Conservation (phyloP, 2,888 invertebrate species). For the Drosophila quinaria region DNA sequence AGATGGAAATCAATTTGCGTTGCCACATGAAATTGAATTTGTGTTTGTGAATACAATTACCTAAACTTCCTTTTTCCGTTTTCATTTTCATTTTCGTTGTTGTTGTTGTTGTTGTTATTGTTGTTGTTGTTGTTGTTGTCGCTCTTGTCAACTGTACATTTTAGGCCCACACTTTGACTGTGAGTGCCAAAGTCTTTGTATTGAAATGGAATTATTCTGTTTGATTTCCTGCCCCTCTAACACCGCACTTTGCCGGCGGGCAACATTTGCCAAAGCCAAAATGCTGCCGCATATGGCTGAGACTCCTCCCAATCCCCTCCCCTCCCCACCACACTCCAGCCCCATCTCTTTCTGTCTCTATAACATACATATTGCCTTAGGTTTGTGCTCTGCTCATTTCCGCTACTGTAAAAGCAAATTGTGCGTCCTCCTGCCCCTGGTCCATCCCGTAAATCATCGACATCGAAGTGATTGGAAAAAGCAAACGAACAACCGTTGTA, state of each 20-base stretch:
- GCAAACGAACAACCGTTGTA: conserved; percentile 16
- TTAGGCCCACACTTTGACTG: conserved; percentile 26
- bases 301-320: conserved; percentile 18
- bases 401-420: conserved; percentile 53
- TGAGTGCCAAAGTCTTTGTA: conserved; percentile 68
- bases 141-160: conserved; percentile 42
- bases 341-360: not conserved
- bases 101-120: too few relatives aligned
- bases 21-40: conserved; percentile 78
- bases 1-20: conserved; percentile 73
- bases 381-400: conserved; percentile 63
- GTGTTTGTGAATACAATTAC: conserved; percentile 80
- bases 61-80: conserved; percentile 73
- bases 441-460: conserved; percentile 10
- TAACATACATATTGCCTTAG: conserved; percentile 37
- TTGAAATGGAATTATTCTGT: conserved; percentile 82
- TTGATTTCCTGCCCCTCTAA: conserved; percentile 74
- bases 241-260: conserved; percentile 38
- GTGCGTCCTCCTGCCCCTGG: conserved; percentile 23
- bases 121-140: conserved; percentile 17
- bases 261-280: conserved; percentile 65
- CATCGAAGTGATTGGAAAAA: conserved; percentile 64
- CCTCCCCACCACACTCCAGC: not conserved
- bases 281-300: conserved; percentile 67
- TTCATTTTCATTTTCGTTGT: conserved; percentile 10